These are phyloP conservation scores for Vidua chalybeata DNA, from an alignment of 2,113 vertebrate genomes.

Conservation along the genomic window DNA sequence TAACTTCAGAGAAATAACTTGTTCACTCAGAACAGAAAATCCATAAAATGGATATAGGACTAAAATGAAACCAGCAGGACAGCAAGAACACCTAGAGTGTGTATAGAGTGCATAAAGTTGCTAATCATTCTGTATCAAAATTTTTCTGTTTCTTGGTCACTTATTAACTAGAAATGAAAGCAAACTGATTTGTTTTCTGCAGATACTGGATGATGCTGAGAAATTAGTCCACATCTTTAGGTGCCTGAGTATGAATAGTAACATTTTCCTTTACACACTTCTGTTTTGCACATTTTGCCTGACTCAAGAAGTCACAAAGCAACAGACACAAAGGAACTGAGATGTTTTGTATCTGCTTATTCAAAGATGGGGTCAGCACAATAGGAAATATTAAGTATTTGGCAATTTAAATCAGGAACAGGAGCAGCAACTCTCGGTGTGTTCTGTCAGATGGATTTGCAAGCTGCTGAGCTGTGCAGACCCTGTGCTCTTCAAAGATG, in stretches of 20 bases:
- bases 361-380: neutral
- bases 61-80: neutral
- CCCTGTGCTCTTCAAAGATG: neutral
- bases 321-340: neutral
- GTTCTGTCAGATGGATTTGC: neutral
- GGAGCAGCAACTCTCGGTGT: neutral
- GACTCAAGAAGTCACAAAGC: neutral
- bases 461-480: neutral
- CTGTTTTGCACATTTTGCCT: neutral
- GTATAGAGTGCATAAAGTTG: neutral
- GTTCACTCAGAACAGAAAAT: neutral
- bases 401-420: conserved; percentile 21
- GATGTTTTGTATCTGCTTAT: neutral
- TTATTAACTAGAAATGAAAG: neutral
- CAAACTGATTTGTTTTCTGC: neutral
- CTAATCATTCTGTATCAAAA: neutral
- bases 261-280: neutral
- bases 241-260: neutral
- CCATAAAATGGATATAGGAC: neutral
- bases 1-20: neutral
- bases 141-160: neutral
- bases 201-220: neutral
- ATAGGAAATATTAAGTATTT: neutral
- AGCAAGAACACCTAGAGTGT: neutral
- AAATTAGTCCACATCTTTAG: neutral